These are phyloP conservation scores for Pollenia amentaria DNA, from an alignment of 2,888 invertebrate species.

Conservation along the genomic window DNA sequence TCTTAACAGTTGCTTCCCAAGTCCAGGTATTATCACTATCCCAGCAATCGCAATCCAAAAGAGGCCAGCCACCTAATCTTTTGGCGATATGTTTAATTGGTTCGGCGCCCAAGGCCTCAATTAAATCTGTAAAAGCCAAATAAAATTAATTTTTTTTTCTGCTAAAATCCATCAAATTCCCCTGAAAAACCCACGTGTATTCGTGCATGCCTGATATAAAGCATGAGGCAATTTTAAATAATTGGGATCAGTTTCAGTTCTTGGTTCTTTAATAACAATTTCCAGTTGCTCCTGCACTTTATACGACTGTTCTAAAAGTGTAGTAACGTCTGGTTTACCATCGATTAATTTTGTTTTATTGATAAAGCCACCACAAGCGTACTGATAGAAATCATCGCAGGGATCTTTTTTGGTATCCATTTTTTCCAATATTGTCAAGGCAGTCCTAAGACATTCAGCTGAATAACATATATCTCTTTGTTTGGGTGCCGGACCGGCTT, in stretches of 20 bases:
- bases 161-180: neutral
- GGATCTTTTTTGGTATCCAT: slow-evolving; percentile 89
- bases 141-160: neutral
- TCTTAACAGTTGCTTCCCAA: slow-evolving; percentile 93
- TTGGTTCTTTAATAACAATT: slow-evolving; percentile 82
- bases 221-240: slow-evolving; percentile 84
- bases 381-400: slow-evolving; percentile 91
- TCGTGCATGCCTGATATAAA: slow-evolving; percentile 85
- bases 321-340: slow-evolving; percentile 85
- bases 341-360: slow-evolving; percentile 89
- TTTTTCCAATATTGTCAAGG: slow-evolving; percentile 88
- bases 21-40: slow-evolving; percentile 87
- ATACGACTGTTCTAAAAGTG: slow-evolving; percentile 84
- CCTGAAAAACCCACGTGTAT: slow-evolving; percentile 81
- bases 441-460: slow-evolving; percentile 91
- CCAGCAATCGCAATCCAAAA: slow-evolving; percentile 92
- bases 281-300: slow-evolving; percentile 84
- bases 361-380: slow-evolving; percentile 90
- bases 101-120: slow-evolving; percentile 90
- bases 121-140: slow-evolving; percentile 83
- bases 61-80: slow-evolving; percentile 96
- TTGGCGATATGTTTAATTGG: slow-evolving; percentile 90
- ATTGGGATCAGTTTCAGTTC: slow-evolving; percentile 81
- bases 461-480: slow-evolving; percentile 87
- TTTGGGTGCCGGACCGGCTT: neutral